These are phyloP conservation scores for Nephila pilipes DNA, from an alignment of 1,140 invertebrate species.

Conservation along the genomic window DNA sequence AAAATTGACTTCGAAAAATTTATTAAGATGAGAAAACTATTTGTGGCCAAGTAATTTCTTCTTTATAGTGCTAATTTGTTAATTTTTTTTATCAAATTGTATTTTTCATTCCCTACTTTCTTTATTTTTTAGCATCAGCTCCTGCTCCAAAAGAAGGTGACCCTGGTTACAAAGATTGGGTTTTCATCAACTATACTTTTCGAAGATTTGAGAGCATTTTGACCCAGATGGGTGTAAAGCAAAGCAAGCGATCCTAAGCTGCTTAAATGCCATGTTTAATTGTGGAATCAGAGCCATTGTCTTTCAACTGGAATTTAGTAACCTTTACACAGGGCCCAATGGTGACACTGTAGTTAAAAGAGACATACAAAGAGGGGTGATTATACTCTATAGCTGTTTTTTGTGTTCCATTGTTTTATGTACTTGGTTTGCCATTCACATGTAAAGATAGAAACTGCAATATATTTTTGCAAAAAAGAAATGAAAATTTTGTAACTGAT, in stretches of 20 bases:
- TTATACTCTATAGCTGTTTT: slow-evolving; percentile 33
- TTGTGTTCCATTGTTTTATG: slow-evolving; percentile 35
- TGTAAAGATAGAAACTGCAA: slow-evolving; percentile 53
- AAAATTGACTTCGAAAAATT: too few relatives aligned
- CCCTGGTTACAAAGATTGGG: slow-evolving; percentile 96
- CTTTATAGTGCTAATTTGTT: too few relatives aligned
- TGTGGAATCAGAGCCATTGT: slow-evolving; percentile 32
- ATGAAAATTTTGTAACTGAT: not conserved
- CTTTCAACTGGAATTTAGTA: slow-evolving; percentile 43
- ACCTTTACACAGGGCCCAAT: slow-evolving; percentile 32
- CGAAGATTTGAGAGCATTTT: slow-evolving; percentile 97
- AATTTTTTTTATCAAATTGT: too few relatives aligned
- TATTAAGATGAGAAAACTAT: too few relatives aligned
- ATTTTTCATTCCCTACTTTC: too few relatives aligned
- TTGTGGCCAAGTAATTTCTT: too few relatives aligned
- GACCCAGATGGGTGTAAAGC: slow-evolving; percentile 87
- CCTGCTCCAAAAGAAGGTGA: slow-evolving; percentile 81
- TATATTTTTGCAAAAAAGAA: slow-evolving; percentile 34
- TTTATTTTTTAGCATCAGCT: slow-evolving; percentile 85
- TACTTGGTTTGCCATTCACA: slow-evolving; percentile 23
- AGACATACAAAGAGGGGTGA: slow-evolving; percentile 16
- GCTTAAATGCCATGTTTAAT: not conserved
- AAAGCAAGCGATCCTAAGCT: slow-evolving; percentile 57
- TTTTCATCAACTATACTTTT: slow-evolving; percentile 99
- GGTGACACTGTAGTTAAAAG: slow-evolving; percentile 13